These are phyloP conservation scores for Trematomus loennbergii DNA, from an alignment of 2,113 vertebrate genomes.

Conservation along the genomic window DNA sequence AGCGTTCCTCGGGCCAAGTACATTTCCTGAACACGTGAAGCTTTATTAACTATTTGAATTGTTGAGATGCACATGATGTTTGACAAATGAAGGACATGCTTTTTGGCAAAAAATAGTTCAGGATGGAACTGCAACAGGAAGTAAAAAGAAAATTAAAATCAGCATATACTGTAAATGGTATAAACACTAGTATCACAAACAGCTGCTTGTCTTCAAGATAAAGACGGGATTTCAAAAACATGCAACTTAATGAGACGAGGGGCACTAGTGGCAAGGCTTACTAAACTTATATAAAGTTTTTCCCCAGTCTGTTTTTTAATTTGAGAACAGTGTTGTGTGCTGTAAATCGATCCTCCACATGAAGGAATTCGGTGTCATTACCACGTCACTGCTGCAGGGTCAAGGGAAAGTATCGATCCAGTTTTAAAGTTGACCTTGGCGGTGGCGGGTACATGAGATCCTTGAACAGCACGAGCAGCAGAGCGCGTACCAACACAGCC, in stretches of 20 bases:
- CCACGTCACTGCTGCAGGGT: conserved; percentile 7
- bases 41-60: background rate
- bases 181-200: background rate
- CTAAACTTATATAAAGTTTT: background rate
- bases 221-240: background rate
- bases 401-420: background rate
- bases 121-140: too few species aligned
- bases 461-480: conserved; percentile 32
- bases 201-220: background rate
- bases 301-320: background rate
- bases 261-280: background rate
- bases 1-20: background rate
- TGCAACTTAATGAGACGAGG: background rate
- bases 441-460: conserved; percentile 46
- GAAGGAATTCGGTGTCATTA: background rate
- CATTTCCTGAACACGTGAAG: background rate
- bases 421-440: conserved; percentile 62
- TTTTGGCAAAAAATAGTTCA: background rate
- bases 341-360: background rate
- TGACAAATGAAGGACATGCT: background rate
- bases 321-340: background rate
- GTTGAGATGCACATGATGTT: background rate
- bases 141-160: background rate
- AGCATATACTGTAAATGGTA: background rate
- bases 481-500: conserved; percentile 46